Conservation (phyloP, 1,140 invertebrate genomes). For the Drosophila kanapiae region DNA sequence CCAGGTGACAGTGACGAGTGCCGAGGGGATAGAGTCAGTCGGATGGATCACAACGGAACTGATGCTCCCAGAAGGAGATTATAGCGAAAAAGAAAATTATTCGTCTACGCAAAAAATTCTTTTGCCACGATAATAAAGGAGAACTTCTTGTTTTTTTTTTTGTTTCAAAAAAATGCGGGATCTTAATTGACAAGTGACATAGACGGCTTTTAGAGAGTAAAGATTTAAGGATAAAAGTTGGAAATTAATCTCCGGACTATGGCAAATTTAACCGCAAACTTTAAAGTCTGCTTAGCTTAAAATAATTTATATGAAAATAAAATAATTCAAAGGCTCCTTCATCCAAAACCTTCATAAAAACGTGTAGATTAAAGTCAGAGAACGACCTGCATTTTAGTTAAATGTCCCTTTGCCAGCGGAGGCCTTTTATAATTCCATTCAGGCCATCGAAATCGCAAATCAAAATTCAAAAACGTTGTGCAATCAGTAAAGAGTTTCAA, state of each 20-base stretch:
- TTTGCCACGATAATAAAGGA: too few relatives aligned
- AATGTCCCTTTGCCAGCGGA: too few relatives aligned
- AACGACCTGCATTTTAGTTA: slow-evolving; percentile 5
- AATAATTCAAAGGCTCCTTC: too few relatives aligned
- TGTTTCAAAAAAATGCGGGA: neutral
- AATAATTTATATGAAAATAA: too few relatives aligned
- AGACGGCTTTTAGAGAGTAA: neutral
- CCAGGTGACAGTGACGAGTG: slow-evolving; percentile 3
- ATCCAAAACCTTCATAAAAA: too few relatives aligned
- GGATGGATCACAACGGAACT: neutral
- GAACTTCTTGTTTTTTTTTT: too few relatives aligned
- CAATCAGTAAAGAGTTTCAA: slow-evolving; percentile 30
- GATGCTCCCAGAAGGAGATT: neutral
- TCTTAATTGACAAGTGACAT: neutral
- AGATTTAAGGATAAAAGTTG: too few relatives aligned
- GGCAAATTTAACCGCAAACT: too few relatives aligned
- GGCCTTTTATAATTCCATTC: slow-evolving; percentile 11
- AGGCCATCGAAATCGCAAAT: slow-evolving; percentile 9
- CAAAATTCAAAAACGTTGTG: slow-evolving; percentile 30
- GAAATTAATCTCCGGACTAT: too few relatives aligned
- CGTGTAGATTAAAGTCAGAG: neutral
- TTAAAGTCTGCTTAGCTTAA: too few relatives aligned
- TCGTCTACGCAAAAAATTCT: neutral
- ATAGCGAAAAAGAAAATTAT: neutral
- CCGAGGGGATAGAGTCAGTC: neutral